Evolutionary conservation across 2,797 vertebrate species (phyloP).

Genomic region (Schizopygopsis pylzovi): DNA sequence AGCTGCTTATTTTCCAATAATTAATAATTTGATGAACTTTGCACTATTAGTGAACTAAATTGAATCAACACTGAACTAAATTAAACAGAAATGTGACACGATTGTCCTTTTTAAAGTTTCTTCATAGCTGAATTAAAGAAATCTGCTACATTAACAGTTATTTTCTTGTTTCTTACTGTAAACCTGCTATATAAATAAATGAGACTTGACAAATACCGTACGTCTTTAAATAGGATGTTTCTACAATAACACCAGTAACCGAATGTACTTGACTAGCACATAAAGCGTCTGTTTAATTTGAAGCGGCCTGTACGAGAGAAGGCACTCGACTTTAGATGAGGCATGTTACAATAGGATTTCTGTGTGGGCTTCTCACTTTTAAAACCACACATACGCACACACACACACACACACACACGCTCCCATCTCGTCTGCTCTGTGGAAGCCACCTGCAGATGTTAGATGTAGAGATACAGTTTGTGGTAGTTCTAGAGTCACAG

Average conservation of each 20-base stretch:
- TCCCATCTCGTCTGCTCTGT: constrained; percentile 53
- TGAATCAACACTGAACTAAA: background rate
- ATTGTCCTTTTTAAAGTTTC: background rate
- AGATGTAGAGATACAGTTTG: constrained; percentile 70
- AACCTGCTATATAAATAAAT: background rate
- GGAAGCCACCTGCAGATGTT: constrained; percentile 62
- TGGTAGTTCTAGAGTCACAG: constrained; percentile 69
- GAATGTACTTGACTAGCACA: background rate
- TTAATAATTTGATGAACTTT: background rate
- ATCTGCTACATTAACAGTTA: background rate
- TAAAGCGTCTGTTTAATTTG: background rate
- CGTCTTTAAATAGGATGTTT: background rate
- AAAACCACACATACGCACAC: constrained; percentile 50
- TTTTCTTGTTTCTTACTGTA: background rate
- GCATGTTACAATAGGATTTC: constrained; percentile 42
- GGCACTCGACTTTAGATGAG: constrained; percentile 6
- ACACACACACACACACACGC: constrained; percentile 27
- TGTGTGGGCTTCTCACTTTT: constrained; percentile 50
- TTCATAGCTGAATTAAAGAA: background rate
- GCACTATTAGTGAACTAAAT: background rate
- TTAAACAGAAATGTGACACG: no score
- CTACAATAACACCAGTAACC: background rate
- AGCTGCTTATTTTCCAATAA: background rate
- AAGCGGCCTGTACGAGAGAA: background rate
- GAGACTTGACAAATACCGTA: background rate